These are phyloP conservation scores for Poicephalus meyeri DNA, from an alignment of 2,113 vertebrate genomes.

Conservation along the genomic window DNA sequence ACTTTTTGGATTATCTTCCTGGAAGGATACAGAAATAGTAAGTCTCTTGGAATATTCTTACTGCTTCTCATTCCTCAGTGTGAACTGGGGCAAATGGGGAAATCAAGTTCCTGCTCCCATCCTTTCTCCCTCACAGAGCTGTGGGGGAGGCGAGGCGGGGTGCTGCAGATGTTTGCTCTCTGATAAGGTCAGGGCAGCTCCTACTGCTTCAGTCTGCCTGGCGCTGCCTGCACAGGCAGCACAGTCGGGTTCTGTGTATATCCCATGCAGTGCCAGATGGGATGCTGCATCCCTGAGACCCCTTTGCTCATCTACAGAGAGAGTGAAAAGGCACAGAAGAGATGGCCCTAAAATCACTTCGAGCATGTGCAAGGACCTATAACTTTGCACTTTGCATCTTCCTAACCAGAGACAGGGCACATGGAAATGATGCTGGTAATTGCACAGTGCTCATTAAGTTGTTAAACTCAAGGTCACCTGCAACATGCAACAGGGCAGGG, in stretches of 20 bases:
- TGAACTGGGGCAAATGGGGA: neutral
- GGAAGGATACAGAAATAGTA: too few relatives aligned
- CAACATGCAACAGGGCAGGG: neutral
- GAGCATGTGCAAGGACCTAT: neutral
- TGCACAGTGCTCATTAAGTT: neutral
- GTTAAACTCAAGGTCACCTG: neutral
- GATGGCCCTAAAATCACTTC: neutral
- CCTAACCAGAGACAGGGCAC: neutral
- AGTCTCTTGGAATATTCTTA: too few relatives aligned
- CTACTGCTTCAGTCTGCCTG: neutral
- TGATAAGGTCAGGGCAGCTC: neutral
- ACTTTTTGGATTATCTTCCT: too few relatives aligned
- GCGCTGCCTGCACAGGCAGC: neutral
- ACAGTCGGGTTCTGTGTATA: neutral
- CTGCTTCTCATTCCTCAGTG: too few relatives aligned
- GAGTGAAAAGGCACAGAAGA: neutral
- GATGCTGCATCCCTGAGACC: neutral
- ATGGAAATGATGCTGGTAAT: neutral
- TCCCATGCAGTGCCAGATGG: rapidly evolving
- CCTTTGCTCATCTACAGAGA: neutral
- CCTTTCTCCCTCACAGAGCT: neutral
- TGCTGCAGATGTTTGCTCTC: neutral
- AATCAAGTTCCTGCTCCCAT: neutral
- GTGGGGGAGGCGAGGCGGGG: neutral
- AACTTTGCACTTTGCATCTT: rapidly evolving